Conservation (phyloP, 1,140 invertebrate genomes). For the Ditylenchus dipsaci region DNA sequence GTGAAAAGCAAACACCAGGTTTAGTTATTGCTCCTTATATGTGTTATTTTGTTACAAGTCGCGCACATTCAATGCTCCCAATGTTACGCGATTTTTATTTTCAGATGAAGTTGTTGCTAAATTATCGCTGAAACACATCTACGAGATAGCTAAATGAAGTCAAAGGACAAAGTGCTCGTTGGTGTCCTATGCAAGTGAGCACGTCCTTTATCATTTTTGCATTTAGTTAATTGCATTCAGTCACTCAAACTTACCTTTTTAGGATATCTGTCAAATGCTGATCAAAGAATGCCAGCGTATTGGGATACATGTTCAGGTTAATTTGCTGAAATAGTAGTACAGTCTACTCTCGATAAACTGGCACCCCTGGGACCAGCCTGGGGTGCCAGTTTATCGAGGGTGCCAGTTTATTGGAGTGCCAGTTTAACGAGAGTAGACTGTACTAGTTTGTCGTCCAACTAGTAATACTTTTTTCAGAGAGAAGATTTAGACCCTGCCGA, state of each 20-base stretch:
- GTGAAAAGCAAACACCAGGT: conserved; percentile 71
- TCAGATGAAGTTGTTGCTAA: conserved; percentile 75
- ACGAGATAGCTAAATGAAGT: conserved; percentile 93
- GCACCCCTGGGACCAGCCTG: conserved; percentile 6
- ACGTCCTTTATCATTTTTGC: conserved; percentile 65
- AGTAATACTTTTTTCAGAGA: conserved; percentile 66
- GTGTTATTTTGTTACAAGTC: background rate
- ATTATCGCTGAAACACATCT: conserved; percentile 89
- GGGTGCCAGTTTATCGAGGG: no score
- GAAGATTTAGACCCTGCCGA: conserved; percentile 73
- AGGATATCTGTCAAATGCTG: conserved; percentile 46
- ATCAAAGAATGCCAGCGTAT: conserved; percentile 19
- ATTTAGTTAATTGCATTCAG: background rate
- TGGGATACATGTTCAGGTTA: background rate
- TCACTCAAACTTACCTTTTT: conserved; percentile 11
- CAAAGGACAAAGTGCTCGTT: conserved; percentile 73
- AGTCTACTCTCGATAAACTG: background rate
- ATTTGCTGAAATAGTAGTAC: background rate
- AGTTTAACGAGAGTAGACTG: no score
- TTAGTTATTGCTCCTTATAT: conserved; percentile 11
- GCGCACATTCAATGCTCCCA: background rate
- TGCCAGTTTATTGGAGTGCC: no score
- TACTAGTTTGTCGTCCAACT: no score
- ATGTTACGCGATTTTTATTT: conserved; percentile 2
- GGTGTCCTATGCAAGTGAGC: conserved; percentile 67